Evolutionary conservation across 1,140 invertebrate genomes (phyloP), one percentile per base, ranked within the genome.

Genomic region (Cydia fagiglandana): DNA sequence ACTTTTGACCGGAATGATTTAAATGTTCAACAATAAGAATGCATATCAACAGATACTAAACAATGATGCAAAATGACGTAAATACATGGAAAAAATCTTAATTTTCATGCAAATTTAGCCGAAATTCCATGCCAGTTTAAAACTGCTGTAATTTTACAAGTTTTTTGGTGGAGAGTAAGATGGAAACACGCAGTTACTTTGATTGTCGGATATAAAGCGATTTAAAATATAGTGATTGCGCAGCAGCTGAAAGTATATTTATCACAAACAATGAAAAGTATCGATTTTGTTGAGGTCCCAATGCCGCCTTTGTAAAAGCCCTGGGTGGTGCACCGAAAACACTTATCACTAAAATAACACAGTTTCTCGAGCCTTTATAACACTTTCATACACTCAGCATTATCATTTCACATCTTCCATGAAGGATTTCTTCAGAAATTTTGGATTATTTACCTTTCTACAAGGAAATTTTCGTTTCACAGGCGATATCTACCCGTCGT

Each of bases 401-500:
- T 70, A 38, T 38, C 34, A 38, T 45, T n/a, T 70, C 34, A 41
- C 4, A 5, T 7, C 66, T 70, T 41, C 30, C 4, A 6, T 70
- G 66, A 28, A 41, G 53, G 73, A 74, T 74, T 74, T 64, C 20
- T 6, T 73, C 28, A 47, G 41, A 30, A 79, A 70, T 64, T 74
- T 47, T 15, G 64, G 82, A 87, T 85, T 84, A 80, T 81, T 83
- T 85, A 86, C 85, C 84, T 86, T 81, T 56, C 75, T 64, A 64
- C 76, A 80, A 79, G 53, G 75, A 81, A 81, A 73, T 77, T 74
- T 75, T 24, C 13, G 30, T 78, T 76, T 77, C 38, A 38, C 68
- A 74, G 77, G 66, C 66, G 79, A 79, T 73, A 47, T 61, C 50
- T 73, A 77, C 45, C 45, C 24, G 56, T 70, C 66, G 66, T 70